Evolutionary conservation across 2,113 vertebrate genomes (phyloP).

Genomic region (Herpailurus yagouaroundi): DNA sequence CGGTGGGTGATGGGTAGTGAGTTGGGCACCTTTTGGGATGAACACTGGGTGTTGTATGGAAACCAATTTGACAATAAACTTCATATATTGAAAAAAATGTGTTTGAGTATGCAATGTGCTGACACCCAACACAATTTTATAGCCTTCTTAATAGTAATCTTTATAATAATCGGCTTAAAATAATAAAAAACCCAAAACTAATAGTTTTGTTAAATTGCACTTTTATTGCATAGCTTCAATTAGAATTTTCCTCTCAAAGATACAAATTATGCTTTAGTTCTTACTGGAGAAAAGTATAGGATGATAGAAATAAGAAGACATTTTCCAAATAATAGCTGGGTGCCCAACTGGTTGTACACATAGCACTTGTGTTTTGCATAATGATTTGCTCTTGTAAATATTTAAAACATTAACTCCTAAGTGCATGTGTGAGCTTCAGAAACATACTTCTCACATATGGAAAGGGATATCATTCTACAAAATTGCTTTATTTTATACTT

Average conservation of each 20-base stretch:
- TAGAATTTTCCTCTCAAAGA: conserved; percentile 80
- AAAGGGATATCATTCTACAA: conserved; percentile 68
- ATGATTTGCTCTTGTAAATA: conserved; percentile 75
- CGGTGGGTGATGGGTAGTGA: no score
- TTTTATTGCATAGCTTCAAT: conserved; percentile 85
- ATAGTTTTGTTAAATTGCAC: conserved; percentile 83
- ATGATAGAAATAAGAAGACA: conserved; percentile 73
- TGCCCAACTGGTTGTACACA: conserved; percentile 69
- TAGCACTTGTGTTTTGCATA: neutral
- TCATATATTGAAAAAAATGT: conserved; percentile 36
- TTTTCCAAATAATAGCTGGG: conserved; percentile 60
- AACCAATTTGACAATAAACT: no score
- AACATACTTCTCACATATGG: conserved; percentile 69
- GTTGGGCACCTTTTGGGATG: no score
- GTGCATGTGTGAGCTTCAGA: conserved; percentile 60
- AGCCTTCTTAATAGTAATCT: conserved; percentile 85
- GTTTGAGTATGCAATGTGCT: conserved; percentile 74
- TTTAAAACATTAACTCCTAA: conserved; percentile 75
- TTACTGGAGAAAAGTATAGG: conserved; percentile 76
- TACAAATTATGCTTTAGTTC: conserved; percentile 67
- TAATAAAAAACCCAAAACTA: conserved; percentile 72
- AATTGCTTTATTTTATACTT: conserved; percentile 81
- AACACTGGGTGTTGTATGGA: no score
- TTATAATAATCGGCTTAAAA: conserved; percentile 86
- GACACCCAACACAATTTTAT: conserved; percentile 82